These are phyloP conservation scores for Parthenolecanium corni DNA, from an alignment of 2,888 invertebrate species.

Conservation along the genomic window DNA sequence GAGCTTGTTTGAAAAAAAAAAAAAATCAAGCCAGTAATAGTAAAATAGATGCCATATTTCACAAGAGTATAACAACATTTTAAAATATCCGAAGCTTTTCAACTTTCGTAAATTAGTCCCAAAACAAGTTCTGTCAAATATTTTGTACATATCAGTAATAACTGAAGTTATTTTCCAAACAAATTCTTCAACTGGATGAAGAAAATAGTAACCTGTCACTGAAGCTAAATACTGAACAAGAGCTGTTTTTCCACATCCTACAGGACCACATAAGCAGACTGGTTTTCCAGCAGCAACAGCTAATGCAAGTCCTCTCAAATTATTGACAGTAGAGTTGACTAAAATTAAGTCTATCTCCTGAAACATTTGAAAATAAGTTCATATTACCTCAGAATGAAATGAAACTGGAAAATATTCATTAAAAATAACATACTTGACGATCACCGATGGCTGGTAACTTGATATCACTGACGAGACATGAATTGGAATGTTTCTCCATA, in stretches of 20 bases:
- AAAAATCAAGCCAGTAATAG: too few relatives aligned
- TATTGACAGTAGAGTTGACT: slow-evolving; percentile 23
- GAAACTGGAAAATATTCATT: neutral
- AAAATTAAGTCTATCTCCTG: slow-evolving; percentile 26
- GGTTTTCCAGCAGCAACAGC: slow-evolving; percentile 67
- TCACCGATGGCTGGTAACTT: slow-evolving; percentile 4
- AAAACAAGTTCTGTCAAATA: too few relatives aligned
- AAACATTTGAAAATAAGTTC: slow-evolving; percentile 38
- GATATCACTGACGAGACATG: slow-evolving; percentile 1
- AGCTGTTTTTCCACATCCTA: slow-evolving; percentile 90
- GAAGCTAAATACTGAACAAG: slow-evolving; percentile 74
- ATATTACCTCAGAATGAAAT: neutral
- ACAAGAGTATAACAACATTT: too few relatives aligned
- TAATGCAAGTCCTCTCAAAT: slow-evolving; percentile 44
- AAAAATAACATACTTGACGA: neutral
- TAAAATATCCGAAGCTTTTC: too few relatives aligned
- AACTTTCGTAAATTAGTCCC: too few relatives aligned
- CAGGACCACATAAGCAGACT: slow-evolving; percentile 69
- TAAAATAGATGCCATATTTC: too few relatives aligned
- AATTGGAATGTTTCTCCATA: neutral
- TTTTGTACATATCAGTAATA: neutral
- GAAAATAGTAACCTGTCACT: slow-evolving; percentile 50
- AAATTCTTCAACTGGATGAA: neutral
- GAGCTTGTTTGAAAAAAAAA: neutral
- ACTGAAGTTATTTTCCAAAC: too few relatives aligned